A percentile compares a stretch with the other conserved stretches of the same genome.
Evolutionary conservation across 1,140 invertebrate species (phyloP).

Genomic region (Rhyacophila brunnea): DNA sequence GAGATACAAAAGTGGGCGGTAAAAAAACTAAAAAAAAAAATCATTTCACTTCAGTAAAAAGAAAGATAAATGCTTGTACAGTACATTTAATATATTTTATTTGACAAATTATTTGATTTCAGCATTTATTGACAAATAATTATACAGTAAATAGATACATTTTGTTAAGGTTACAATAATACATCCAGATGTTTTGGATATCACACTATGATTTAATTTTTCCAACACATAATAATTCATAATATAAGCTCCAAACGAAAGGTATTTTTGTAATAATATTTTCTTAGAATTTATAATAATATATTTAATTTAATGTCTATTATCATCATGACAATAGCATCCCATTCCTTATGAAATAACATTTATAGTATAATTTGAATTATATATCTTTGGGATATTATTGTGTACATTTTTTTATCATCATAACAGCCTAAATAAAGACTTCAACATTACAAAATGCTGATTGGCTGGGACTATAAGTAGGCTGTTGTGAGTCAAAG

Average conservation of each 20-base stretch:
- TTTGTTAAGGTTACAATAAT: background rate
- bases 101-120: slow-evolving; percentile 32
- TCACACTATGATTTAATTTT: no score
- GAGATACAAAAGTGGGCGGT: no score
- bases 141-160: slow-evolving; percentile 20
- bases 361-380: no score
- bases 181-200: background rate
- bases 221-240: background rate
- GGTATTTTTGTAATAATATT: background rate
- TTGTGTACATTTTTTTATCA: background rate
- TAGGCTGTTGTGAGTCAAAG: slow-evolving; percentile 9
- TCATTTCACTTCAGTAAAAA: slow-evolving; percentile 21
- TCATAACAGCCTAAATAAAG: slow-evolving; percentile 14
- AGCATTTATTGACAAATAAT: slow-evolving; percentile 32
- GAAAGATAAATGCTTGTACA: slow-evolving; percentile 35
- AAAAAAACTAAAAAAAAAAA: no score
- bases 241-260: background rate
- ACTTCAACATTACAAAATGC: slow-evolving; percentile 5
- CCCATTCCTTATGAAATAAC: no score
- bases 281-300: background rate
- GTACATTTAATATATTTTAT: slow-evolving; percentile 37
- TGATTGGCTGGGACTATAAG: slow-evolving; percentile 30
- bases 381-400: no score
- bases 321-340: no score
- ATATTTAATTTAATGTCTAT: no score